phyloP scores from a whole-genome alignment of 2,113 vertebrate genomes.

The Rhodinocichla rosea region DNA sequence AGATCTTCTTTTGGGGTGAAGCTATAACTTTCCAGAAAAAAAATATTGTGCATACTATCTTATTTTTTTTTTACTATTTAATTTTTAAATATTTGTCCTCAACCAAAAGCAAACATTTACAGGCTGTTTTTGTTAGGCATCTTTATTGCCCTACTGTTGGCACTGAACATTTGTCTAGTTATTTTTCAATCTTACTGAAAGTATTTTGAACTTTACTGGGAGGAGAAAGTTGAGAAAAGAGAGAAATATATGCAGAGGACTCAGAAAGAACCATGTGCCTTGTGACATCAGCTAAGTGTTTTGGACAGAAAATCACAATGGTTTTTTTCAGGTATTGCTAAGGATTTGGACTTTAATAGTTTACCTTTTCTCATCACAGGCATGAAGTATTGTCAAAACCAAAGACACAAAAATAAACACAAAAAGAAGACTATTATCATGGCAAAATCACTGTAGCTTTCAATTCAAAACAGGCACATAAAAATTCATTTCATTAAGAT shows the following conservation, averaged over 20 bases:
- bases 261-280: rapidly evolving
- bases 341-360: neutral
- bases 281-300: neutral
- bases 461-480: neutral
- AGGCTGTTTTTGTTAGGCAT: neutral
- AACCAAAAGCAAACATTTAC: neutral
- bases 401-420: neutral
- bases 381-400: neutral
- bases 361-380: neutral
- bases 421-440: neutral
- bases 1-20: neutral
- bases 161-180: neutral
- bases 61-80: neutral
- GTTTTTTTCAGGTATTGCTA: neutral
- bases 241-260: neutral
- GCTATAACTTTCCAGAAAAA: neutral
- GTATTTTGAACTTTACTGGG: neutral
- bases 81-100: neutral
- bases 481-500: neutral
- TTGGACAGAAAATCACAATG: neutral
- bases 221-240: neutral
- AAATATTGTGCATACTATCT: neutral
- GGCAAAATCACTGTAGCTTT: neutral
- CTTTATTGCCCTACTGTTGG: neutral
- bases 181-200: neutral